Percentiles rank a stretch among this genome's conserved stretches.
Conservation (phyloP, 2,797 vertebrate genomes). For the Balearica regulorum region DNA sequence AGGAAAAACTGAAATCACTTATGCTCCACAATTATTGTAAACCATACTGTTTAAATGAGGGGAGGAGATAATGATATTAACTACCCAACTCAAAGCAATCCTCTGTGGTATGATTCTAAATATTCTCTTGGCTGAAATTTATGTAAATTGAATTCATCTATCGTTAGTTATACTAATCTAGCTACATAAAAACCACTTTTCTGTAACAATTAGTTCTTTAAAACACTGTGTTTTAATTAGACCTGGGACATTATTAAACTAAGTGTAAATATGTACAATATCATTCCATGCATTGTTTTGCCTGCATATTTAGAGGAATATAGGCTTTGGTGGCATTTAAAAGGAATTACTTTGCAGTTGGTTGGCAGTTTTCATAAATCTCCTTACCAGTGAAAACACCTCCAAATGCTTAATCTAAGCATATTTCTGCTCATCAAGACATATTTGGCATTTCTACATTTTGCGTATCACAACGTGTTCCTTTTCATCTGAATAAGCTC, state of each 20-base stretch:
- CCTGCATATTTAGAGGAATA: conserved; percentile 31
- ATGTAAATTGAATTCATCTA: conserved; percentile 98
- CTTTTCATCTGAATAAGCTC: neutral
- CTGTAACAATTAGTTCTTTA: conserved; percentile 91
- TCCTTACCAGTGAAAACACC: neutral
- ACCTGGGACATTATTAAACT: conserved; percentile 75
- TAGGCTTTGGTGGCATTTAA: neutral
- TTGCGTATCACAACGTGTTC: neutral
- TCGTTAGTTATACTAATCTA: conserved; percentile 89
- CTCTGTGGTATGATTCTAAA: conserved; percentile 91
- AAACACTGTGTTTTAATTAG: conserved; percentile 91
- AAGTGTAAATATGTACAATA: conserved; percentile 55
- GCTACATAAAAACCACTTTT: conserved; percentile 87
- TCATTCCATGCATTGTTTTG: conserved; percentile 18
- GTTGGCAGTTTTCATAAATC: neutral
- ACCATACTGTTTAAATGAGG: conserved; percentile 85
- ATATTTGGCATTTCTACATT: neutral
- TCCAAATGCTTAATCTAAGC: neutral
- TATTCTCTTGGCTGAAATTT: conserved; percentile 93
- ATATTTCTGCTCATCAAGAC: neutral
- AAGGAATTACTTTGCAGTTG: neutral
- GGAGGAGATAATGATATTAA: conserved; percentile 95
- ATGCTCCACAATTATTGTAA: conserved; percentile 90
- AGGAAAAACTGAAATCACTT: conserved; percentile 86
- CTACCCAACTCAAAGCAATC: conserved; percentile 93